Base-by-base conservation (phyloP, 1,140 invertebrate genomes). In the Diachasma alloeum region DNA sequence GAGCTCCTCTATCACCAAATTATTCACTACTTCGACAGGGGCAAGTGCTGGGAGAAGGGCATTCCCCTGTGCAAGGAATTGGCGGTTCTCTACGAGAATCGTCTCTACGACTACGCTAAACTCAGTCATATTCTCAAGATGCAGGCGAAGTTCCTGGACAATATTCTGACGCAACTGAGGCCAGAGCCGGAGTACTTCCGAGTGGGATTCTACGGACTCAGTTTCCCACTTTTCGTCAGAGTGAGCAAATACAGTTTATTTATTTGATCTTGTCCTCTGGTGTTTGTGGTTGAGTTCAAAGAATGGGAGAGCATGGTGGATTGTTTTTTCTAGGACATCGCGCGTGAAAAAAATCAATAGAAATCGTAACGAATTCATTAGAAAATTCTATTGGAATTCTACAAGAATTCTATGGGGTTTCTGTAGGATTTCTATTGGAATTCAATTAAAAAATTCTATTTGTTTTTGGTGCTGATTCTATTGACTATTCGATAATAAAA, bases 41-140 rank as follows among this genome's bases (percentile, higher is more conserved):
- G 98, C 81, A 98, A 96, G 92, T 96, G 96, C 80, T 99, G 97
- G 97, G 97, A 99, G 85, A 97, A 98, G 90, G 97, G 97, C 0
- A 94, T 99, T 69, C 96, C 97, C 0, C 85, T 99, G 26, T 95
- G 97, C 83, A 98, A 98, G 85, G 97, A 99, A 86, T 87, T 99
- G 68, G 95, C 96, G 0, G 91, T 93, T 8, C 90, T 98, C 0
- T 99, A 99, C 87, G 97, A 99, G 87, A 94, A 92, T 22, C 93
- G 94, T 75, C 88, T 97, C 4, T 98, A 96, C 86, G 97, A 99
- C 89, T 99, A 99, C 87, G 92, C 92, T 15, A 96, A 96, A 76
- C 90, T 99, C 0, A 95, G 96, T 82, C 91, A 95, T 63, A 94
- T 97, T 66, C 89, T 98, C 56, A 94, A 94, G 81, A 94, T 92